Percentiles rank a stretch among this genome's conserved stretches.
Evolutionary conservation across 2,888 invertebrate species (phyloP).

Genomic region (Alloscopus bannaensis): DNA sequence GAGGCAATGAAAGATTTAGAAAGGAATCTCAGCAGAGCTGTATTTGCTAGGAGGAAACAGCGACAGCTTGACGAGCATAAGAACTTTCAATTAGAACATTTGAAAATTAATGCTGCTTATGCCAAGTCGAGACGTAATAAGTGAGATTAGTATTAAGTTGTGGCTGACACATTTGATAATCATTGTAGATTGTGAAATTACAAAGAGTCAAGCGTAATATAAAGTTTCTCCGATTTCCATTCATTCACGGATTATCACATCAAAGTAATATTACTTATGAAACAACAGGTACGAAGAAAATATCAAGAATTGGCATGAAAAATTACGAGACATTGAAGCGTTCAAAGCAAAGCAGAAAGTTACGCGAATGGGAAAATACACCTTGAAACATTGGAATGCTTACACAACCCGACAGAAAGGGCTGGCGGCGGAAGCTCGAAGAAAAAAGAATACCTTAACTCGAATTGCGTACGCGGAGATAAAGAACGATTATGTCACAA

Average conservation of each 20-base stretch:
- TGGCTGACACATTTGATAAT: too few species aligned
- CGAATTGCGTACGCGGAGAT: conserved; percentile 40
- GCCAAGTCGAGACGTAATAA: not conserved
- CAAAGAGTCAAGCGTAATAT: not conserved
- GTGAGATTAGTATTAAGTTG: conserved; percentile 5
- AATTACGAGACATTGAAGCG: conserved; percentile 1
- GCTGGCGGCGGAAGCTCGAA: not conserved
- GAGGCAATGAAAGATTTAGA: conserved; percentile 34
- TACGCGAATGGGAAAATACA: conserved; percentile 1
- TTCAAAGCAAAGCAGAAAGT: not conserved
- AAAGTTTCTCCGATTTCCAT: not conserved
- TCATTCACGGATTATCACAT: too few species aligned
- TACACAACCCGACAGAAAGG: conserved; percentile 31
- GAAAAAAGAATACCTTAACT: conserved; percentile 18
- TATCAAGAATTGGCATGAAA: conserved; percentile 11
- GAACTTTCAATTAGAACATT: conserved; percentile 9
- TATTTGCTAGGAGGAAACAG: not conserved
- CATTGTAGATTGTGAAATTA: not conserved
- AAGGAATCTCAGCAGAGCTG: not conserved
- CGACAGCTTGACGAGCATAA: not conserved
- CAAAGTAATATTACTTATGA: too few species aligned
- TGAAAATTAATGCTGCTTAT: conserved; percentile 9
- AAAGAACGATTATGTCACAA: conserved; percentile 40
- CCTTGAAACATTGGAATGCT: conserved; percentile 38
- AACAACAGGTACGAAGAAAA: conserved; percentile 11